Conservation (phyloP, 1,140 invertebrate genomes). For the Drosophila carrolli region DNA sequence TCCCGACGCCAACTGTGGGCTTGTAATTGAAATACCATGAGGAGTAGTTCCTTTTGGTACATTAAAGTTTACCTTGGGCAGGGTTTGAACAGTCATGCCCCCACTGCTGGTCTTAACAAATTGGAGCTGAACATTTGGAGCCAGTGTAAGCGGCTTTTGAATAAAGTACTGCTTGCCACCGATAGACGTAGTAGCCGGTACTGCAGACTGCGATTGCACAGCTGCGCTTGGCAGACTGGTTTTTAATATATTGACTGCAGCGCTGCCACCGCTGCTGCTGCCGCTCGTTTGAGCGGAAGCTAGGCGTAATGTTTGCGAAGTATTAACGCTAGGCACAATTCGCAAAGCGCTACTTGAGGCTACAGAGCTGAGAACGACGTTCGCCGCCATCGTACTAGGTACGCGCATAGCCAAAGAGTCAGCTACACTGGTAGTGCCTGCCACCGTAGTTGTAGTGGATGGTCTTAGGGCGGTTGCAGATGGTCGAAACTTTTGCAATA, state of each 20-base stretch:
- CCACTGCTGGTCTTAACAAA: conserved; percentile 81
- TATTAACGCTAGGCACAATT: conserved; percentile 47
- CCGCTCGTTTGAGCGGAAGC: conserved; percentile 47
- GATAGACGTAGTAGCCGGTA: conserved; percentile 51
- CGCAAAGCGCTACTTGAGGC: conserved; percentile 44
- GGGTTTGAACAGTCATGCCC: conserved; percentile 74
- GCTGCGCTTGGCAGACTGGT: conserved; percentile 38
- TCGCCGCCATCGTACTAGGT: conserved; percentile 39
- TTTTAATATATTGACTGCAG: conserved; percentile 62
- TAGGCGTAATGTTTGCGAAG: conserved; percentile 64
- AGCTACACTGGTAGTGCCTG: not conserved
- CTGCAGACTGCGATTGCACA: conserved; percentile 7
- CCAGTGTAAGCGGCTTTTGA: conserved; percentile 75
- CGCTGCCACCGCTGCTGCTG: not conserved
- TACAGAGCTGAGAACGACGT: conserved; percentile 53
- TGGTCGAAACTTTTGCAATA: conserved; percentile 69
- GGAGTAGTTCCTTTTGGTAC: conserved; percentile 60
- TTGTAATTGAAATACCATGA: conserved; percentile 40
- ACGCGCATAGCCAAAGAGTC: conserved; percentile 50
- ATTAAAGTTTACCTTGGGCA: conserved; percentile 80
- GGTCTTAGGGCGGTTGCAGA: conserved; percentile 22
- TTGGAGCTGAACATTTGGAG: conserved; percentile 78
- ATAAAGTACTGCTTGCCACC: conserved; percentile 81
- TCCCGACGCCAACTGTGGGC: conserved; percentile 30
- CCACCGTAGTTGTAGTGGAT: conserved; percentile 2